A percentile compares a stretch with the other conserved stretches of the same genome.
phyloP scores from a whole-genome alignment of 2,888 invertebrate species.

The Eupithecia subfuscata region DNA sequence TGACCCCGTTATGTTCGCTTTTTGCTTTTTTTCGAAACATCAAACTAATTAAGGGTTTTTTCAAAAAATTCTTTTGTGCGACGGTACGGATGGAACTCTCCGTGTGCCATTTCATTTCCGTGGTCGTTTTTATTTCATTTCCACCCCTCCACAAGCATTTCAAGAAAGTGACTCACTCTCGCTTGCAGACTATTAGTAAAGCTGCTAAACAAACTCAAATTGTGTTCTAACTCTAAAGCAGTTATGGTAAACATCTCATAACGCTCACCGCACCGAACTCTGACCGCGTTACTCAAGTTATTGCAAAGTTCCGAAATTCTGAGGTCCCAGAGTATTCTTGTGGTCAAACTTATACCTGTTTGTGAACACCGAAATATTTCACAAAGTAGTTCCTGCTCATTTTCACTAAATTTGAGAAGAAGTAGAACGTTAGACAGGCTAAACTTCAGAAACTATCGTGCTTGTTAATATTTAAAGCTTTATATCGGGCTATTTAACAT shows the following conservation, averaged over 20 bases:
- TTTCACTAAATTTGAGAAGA: neutral
- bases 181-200: neutral
- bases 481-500: neutral
- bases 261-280: neutral
- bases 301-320: constrained; percentile 1
- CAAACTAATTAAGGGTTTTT: no score
- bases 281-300: constrained; percentile 6
- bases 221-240: constrained; percentile 3
- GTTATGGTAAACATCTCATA: constrained; percentile 6
- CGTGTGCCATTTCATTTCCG: neutral
- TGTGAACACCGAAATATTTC: neutral
- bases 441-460: neutral
- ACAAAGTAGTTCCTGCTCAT: neutral
- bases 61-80: no score
- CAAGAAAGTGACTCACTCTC: neutral
- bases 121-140: no score
- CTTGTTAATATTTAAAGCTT: neutral
- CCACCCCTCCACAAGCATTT: neutral
- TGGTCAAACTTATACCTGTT: constrained; percentile 6
- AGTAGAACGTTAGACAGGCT: neutral
- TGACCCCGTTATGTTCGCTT: no score
- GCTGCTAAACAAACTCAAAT: neutral
- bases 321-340: constrained; percentile 17
- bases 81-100: no score
- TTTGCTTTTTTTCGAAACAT: no score